Conservation (phyloP, 2,888 invertebrate species). For the Anorthoa munda region DNA sequence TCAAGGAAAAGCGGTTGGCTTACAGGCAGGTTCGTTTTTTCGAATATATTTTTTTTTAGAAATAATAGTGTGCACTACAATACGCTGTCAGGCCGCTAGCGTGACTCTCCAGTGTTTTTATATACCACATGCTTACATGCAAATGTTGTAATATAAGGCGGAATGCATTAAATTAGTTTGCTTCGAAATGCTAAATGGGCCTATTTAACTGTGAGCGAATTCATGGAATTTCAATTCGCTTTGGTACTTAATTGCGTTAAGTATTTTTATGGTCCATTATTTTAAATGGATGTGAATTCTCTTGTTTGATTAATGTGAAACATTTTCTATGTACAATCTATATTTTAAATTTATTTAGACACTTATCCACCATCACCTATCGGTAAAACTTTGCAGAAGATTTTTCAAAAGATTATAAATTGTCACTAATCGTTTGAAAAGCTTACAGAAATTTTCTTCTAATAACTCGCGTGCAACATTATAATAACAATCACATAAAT, state of each 20-base stretch:
- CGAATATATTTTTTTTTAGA: conserved; percentile 36
- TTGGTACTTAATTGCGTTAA: conserved; percentile 43
- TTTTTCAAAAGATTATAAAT: too few species aligned
- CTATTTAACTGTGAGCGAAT: conserved; percentile 46
- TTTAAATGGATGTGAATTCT: conserved; percentile 42
- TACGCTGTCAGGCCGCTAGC: conserved; percentile 67
- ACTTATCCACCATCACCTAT: background rate
- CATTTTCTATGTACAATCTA: conserved; percentile 9
- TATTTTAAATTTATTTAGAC: background rate
- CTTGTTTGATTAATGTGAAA: conserved; percentile 27
- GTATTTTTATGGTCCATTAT: conserved; percentile 53
- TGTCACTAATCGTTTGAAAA: background rate
- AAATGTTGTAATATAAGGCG: conserved; percentile 54
- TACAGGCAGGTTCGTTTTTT: conserved; percentile 35
- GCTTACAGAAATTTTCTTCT: background rate
- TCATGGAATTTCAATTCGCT: conserved; percentile 55
- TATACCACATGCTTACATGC: conserved; percentile 62
- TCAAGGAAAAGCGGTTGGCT: conserved; percentile 24
- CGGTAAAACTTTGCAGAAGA: too few species aligned
- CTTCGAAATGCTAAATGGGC: conserved; percentile 44
- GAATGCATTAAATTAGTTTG: conserved; percentile 62
- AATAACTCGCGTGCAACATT: background rate
- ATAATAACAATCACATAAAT: conserved; percentile 7
- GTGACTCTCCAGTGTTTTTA: conserved; percentile 61
- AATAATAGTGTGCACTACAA: conserved; percentile 64